Evolutionary conservation across 2,113 vertebrate genomes (phyloP).

Genomic region (Neoarius graeffei): DNA sequence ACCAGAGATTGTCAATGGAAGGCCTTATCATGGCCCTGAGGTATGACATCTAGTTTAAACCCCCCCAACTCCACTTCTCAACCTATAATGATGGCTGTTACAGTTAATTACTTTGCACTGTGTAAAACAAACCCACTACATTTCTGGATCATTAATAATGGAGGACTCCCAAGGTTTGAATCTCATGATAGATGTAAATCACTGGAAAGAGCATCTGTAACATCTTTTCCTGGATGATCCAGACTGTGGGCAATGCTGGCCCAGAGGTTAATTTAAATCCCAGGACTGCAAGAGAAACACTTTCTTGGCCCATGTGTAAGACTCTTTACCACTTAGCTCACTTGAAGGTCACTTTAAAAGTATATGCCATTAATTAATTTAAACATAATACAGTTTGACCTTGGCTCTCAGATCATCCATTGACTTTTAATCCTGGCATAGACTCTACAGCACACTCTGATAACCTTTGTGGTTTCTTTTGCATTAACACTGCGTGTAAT

Average conservation of each 20-base stretch:
- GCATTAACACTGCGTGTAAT: neutral
- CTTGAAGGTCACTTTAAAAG: neutral
- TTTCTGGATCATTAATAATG: neutral
- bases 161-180: neutral
- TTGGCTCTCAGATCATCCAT: neutral
- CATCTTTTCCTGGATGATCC: neutral
- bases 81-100: neutral
- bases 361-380: neutral
- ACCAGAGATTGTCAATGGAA: constrained; percentile 97
- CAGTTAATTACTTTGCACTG: neutral
- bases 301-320: neutral
- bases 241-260: neutral
- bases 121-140: neutral
- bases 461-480: neutral
- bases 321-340: neutral
- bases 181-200: neutral
- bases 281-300: neutral
- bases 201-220: neutral
- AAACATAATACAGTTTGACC: neutral
- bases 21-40: constrained; percentile 94
- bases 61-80: neutral
- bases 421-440: neutral
- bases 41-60: constrained; percentile 62
- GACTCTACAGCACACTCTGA: neutral
- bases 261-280: neutral